Conservation (phyloP, 2,797 vertebrate species). For the Myoxocephalus aenaeus region DNA sequence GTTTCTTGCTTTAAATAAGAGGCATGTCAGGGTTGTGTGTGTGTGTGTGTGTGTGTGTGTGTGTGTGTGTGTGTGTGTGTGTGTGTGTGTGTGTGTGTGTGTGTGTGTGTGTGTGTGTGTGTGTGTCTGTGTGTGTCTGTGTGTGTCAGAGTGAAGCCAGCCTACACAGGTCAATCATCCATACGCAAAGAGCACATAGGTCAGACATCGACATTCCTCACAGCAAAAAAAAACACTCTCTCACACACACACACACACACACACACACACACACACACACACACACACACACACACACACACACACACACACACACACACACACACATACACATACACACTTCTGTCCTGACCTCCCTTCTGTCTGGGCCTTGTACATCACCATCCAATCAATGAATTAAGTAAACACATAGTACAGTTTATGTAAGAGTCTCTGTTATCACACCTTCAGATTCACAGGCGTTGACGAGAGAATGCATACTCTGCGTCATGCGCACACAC, state of each 20-base stretch:
- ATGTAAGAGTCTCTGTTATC: slow-evolving; percentile 59
- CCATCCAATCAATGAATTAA: slow-evolving; percentile 55
- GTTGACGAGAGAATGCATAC: slow-evolving; percentile 20
- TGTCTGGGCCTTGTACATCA: slow-evolving; percentile 34
- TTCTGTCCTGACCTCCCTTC: slow-evolving; percentile 41
- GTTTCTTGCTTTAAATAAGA: slow-evolving; percentile 19
- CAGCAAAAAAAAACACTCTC: slow-evolving; percentile 9
- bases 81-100: slow-evolving; percentile 18
- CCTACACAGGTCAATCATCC: slow-evolving; percentile 62
- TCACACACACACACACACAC: slow-evolving; percentile 6
- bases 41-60: slow-evolving; percentile 21
- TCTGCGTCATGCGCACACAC: neutral
- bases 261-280: slow-evolving; percentile 16
- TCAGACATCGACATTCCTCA: slow-evolving; percentile 70
- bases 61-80: slow-evolving; percentile 26
- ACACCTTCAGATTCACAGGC: slow-evolving; percentile 61
- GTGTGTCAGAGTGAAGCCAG: slow-evolving; percentile 39
- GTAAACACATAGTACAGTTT: slow-evolving; percentile 66
- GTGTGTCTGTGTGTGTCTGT: slow-evolving; percentile 21
- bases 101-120: slow-evolving; percentile 26
- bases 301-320: neutral
- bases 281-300: slow-evolving; percentile 1
- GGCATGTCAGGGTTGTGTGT: slow-evolving; percentile 15
- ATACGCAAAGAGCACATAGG: slow-evolving; percentile 52
- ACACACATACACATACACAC: slow-evolving; percentile 9